Percentiles rank a stretch among this genome's conserved stretches.
Conservation (phyloP, 2,113 vertebrate genomes). For the Eudyptes chrysolophus region DNA sequence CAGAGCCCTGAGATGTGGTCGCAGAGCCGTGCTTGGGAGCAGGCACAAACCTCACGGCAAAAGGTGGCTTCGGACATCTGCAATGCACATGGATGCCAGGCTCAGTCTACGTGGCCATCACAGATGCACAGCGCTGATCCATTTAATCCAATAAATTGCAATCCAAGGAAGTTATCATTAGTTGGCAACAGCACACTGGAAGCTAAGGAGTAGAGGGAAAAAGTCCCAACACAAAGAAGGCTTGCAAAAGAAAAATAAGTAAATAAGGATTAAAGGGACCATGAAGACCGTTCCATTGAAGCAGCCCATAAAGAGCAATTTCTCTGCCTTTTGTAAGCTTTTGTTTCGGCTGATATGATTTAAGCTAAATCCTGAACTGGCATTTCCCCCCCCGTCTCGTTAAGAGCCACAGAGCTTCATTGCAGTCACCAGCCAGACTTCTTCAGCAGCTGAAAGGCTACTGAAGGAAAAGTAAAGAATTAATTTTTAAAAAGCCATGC, state of each 20-base stretch:
- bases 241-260: background rate
- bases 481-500: constrained; percentile 27
- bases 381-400: background rate
- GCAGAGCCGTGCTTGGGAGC: background rate
- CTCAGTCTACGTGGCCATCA: background rate
- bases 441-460: constrained; percentile 13
- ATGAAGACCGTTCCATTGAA: background rate
- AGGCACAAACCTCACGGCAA: background rate
- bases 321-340: constrained; percentile 11
- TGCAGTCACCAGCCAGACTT: background rate
- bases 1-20: background rate
- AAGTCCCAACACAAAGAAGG: background rate
- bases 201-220: background rate
- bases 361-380: constrained; percentile 20
- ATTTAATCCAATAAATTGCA: background rate
- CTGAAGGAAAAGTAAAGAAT: constrained; percentile 33
- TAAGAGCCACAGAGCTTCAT: background rate
- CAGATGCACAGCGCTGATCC: background rate
- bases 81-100: accelerated
- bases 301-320: constrained; percentile 35
- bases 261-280: constrained; percentile 29
- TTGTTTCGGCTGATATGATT: constrained; percentile 28
- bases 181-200: background rate
- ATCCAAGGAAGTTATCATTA: background rate
- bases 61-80: background rate